Base-by-base conservation (phyloP, 2,888 invertebrate species). In the Barypeithes pellucidus region DNA sequence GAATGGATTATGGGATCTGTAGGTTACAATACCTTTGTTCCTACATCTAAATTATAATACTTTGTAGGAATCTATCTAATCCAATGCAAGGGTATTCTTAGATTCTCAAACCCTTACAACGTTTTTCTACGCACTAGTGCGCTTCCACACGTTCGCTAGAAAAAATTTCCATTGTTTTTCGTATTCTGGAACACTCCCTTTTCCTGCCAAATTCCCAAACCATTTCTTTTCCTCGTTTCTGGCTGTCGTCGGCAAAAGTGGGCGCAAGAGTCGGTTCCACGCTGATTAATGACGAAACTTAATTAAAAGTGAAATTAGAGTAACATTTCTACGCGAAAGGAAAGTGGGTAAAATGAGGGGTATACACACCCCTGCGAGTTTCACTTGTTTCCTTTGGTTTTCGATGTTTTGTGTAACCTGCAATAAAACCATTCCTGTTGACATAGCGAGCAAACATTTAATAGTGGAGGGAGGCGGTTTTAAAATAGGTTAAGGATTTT, bases 231-330 rank as follows among this genome's bases (percentile, higher is more conserved):
- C 72, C 50, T 65, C 52, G 20, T 39, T n/a, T 54, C 43, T n/a
- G 62, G 62, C 62, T 67, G 72, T 72, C 72, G 61, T 50, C 61
- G 62, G 41, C 72, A 77, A 78, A 76, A 79, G 77, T 77, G 75
- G 79, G 78, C 76, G 72, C 74, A 59, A 76, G n/a, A n/a, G 75
- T 68, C 80, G 81, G 78, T 80, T 79, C 80, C 80, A 78, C 82
- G 84, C 84, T 87, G 87, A 87, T 87, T 87, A 87, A 87, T 87
- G 87, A 85, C 84, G 82, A 82, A 84, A 87, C 87, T 87, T 87
- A 87, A 87, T 87, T 87, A 87, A 87, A 87, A 86, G 86, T 84
- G 83, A 84, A 85, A 85, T 86, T 85, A 83, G 84, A 84, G 82
- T 84, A 84, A 84, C 84, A 83, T 85, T 85, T 84, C 84, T 84